These are phyloP conservation scores for Leptinotarsa undecemlineata DNA, from an alignment of 1,140 invertebrate species.

Conservation along the genomic window DNA sequence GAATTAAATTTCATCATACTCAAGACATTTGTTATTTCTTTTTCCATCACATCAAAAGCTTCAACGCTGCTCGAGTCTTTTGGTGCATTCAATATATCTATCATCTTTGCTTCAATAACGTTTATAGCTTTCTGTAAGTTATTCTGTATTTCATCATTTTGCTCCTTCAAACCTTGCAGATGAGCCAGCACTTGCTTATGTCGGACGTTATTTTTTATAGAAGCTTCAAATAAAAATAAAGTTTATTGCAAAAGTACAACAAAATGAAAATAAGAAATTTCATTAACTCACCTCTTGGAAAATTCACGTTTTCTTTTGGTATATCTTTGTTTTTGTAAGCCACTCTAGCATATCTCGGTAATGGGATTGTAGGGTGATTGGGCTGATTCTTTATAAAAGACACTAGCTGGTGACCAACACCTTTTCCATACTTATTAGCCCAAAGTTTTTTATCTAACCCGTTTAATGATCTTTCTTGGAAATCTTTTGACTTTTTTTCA, in stretches of 20 bases:
- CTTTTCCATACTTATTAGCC: constrained; percentile 39
- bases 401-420: constrained; percentile 33
- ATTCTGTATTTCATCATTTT: constrained; percentile 40
- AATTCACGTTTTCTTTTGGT: not conserved
- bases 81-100: constrained; percentile 40
- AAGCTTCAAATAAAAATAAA: not conserved
- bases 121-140: constrained; percentile 48
- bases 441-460: constrained; percentile 35
- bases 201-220: not conserved
- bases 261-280: not conserved
- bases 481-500: constrained; percentile 15
- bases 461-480: constrained; percentile 6
- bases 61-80: constrained; percentile 32
- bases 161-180: constrained; percentile 30
- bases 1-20: constrained; percentile 33
- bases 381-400: constrained; percentile 36
- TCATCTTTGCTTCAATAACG: constrained; percentile 48
- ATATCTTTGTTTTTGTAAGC: not conserved
- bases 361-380: constrained; percentile 6
- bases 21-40: constrained; percentile 46
- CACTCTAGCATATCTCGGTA: constrained; percentile 32
- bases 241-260: not conserved
- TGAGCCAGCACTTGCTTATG: constrained; percentile 38
- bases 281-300: not conserved
- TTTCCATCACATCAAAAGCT: constrained; percentile 47